A percentile compares a stretch with the other conserved stretches of the same genome.
These are phyloP conservation scores for Columbina picui DNA, from an alignment of 2,113 vertebrate genomes.

Conservation along the genomic window DNA sequence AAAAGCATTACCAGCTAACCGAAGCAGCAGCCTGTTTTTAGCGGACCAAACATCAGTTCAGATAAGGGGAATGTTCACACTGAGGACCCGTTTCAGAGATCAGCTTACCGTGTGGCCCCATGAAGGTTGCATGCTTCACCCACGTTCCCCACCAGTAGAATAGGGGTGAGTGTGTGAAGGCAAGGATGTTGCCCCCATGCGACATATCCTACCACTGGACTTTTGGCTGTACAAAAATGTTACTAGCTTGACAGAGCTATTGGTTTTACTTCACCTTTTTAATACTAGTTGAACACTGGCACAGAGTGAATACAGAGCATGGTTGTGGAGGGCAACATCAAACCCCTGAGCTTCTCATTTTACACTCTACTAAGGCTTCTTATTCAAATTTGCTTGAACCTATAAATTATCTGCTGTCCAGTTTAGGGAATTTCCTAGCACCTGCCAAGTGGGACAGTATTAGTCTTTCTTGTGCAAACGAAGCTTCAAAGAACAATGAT, in stretches of 20 bases:
- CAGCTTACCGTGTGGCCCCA: fast-evolving
- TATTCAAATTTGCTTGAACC: background rate
- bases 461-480: background rate
- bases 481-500: background rate
- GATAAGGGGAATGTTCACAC: background rate
- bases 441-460: background rate
- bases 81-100: background rate
- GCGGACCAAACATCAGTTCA: background rate
- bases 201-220: background rate
- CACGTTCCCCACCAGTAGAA: background rate
- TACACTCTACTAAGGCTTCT: background rate
- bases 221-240: background rate
- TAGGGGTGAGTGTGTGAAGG: background rate
- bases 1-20: background rate
- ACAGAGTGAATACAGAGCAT: fast-evolving
- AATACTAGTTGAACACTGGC: background rate
- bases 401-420: background rate
- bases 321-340: background rate
- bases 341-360: background rate
- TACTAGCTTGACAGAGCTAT: background rate
- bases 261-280: background rate
- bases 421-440: background rate
- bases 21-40: background rate
- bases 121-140: background rate
- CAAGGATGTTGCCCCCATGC: background rate